Evolutionary conservation across 2,888 invertebrate genomes (phyloP), one percentile per base, ranked within the genome.

Genomic region (Coenonympha arcania): DNA sequence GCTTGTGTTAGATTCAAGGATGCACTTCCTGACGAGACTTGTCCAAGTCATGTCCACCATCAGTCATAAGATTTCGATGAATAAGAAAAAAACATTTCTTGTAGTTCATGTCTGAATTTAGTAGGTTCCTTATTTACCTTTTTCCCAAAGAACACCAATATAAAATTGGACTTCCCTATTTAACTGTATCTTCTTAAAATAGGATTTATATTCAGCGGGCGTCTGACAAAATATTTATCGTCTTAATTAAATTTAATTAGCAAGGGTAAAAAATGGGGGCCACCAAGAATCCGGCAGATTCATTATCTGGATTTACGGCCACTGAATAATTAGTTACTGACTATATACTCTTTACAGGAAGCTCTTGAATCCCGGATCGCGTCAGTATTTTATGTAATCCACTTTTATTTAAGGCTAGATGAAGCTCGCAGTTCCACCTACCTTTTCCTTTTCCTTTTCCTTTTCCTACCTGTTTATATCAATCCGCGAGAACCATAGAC

Each of bases 211-310:
- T 45, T 45, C 28, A 3, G 28, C 4, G 36, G 9, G 36, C 36
- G 37, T 45, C 45, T 45, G 36, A 28, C 28, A 15, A 22, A 51
- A 48, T 48, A 49, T 30, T 51, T 46, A 36, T 45, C 9, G 45
- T 48, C 48, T 48, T 48, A 42, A 48, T 48, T 48, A 48, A 48
- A 48, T 41, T 48, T 48, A 48, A 48, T 24, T 42, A 36, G 34
- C 18, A 24, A 41, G 41, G 41, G 26, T 48, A 42, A 48, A 48
- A 48, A 48, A 48, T 36, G 34, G 40, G 26, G 33, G 34, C 41
- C 19, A 41, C 42, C 41, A 34, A 36, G 22, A 26, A 48, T 36
- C 48, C 41, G 48, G 36, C 48, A 36, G 48, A 42, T 41, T 41
- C 41, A 36, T 48, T 48, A 48, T 41, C 34, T 36, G 11, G 42